Evolutionary conservation across 35 echinoderm and acorn worm species (phyloP).

Genomic region (Apostichopus parvimensis): DNA sequence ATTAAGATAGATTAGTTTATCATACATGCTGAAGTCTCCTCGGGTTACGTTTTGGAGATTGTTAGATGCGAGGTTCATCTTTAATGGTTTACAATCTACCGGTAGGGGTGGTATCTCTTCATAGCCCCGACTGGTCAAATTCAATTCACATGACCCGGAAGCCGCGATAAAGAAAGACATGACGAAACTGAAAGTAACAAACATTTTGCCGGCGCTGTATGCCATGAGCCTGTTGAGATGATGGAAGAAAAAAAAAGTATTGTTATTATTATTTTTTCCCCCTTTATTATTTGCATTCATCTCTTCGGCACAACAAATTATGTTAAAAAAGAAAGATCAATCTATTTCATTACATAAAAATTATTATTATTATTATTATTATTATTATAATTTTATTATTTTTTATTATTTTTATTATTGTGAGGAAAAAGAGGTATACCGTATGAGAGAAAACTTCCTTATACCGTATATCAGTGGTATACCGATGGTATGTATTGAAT

Average conservation of each 20-base stretch:
- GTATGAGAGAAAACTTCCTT: too few relatives aligned
- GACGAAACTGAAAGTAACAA: neutral
- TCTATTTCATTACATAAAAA: too few relatives aligned
- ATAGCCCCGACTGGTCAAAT: neutral
- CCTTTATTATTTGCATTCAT: too few relatives aligned
- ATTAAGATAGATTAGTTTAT: neutral
- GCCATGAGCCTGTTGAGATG: neutral
- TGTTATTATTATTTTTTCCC: too few relatives aligned
- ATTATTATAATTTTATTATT: too few relatives aligned
- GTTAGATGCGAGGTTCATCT: neutral
- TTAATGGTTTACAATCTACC: neutral
- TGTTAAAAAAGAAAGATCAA: too few relatives aligned
- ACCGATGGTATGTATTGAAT: too few relatives aligned
- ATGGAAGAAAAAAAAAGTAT: neutral
- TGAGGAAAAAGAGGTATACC: too few relatives aligned
- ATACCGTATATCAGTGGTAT: too few relatives aligned
- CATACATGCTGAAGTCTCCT: neutral
- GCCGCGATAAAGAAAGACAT: neutral
- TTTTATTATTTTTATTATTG: too few relatives aligned
- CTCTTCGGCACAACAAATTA: too few relatives aligned
- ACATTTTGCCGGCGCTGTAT: neutral
- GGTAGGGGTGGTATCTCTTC: neutral
- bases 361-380: too few relatives aligned
- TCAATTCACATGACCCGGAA: neutral
- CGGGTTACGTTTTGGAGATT: neutral